These are phyloP conservation scores for Pseudeuparius sepicola DNA, from an alignment of 2,888 invertebrate species.

Conservation along the genomic window DNA sequence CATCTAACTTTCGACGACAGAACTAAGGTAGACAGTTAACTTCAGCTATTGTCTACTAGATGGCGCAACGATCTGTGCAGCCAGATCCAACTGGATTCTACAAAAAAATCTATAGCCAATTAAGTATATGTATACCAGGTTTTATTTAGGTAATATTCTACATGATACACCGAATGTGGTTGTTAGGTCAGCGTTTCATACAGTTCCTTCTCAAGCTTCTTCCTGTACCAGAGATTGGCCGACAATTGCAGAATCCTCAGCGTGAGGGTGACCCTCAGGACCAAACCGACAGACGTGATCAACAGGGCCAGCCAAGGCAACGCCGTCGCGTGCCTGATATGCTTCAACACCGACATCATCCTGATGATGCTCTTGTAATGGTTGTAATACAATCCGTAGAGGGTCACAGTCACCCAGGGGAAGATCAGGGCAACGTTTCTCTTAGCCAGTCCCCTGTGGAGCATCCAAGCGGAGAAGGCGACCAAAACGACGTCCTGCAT, in stretches of 20 bases:
- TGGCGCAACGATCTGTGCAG: no score
- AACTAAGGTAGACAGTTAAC: no score
- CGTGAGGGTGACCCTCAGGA: constrained; percentile 28
- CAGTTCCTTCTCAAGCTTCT: constrained; percentile 31
- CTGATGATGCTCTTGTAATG: constrained; percentile 29
- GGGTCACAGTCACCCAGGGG: constrained; percentile 32
- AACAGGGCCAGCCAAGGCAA: constrained; percentile 29
- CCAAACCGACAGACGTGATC: constrained; percentile 26
- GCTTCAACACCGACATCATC: constrained; percentile 27
- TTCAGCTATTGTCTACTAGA: no score
- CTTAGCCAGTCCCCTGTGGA: constrained; percentile 30
- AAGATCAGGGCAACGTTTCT: constrained; percentile 27
- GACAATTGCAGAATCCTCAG: constrained; percentile 30
- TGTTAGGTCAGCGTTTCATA: constrained; percentile 18
- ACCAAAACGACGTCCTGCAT: constrained; percentile 30
- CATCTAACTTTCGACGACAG: no score
- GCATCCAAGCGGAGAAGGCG: constrained; percentile 28
- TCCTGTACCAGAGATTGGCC: constrained; percentile 33
- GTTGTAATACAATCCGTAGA: constrained; percentile 32
- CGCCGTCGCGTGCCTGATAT: constrained; percentile 23
- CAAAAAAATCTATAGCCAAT: no score
- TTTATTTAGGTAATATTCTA: no score
- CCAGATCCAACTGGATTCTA: no score
- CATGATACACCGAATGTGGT: no score
- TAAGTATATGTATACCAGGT: no score